phyloP scores from a whole-genome alignment of 2,797 vertebrate species.

The Eutrigla gurnardus region DNA sequence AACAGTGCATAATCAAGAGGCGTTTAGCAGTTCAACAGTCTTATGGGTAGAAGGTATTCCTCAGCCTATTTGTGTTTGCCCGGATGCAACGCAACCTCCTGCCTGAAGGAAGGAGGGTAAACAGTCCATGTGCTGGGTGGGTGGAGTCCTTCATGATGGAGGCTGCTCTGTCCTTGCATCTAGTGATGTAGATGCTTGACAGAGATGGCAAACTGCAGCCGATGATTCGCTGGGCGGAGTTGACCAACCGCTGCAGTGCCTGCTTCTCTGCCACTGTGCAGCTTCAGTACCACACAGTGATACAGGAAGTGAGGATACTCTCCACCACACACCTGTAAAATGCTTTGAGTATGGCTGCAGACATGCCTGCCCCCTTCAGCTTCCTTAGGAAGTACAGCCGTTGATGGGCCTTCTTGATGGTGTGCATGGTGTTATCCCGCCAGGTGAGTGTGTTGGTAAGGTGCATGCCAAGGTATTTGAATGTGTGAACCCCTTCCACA shows the following conservation, averaged over 20 bases:
- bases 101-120: neutral
- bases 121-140: neutral
- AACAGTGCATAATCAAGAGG: too few species aligned
- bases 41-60: too few species aligned
- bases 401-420: too few species aligned
- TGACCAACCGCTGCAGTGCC: neutral
- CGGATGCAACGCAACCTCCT: neutral
- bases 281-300: neutral
- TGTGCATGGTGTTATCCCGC: too few species aligned
- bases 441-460: too few species aligned
- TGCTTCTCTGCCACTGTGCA: neutral
- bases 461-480: too few species aligned
- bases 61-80: too few species aligned
- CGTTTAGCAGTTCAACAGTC: too few species aligned
- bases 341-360: too few species aligned
- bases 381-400: too few species aligned
- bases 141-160: neutral
- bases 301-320: neutral
- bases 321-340: neutral
- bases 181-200: neutral
- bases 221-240: neutral
- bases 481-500: too few species aligned
- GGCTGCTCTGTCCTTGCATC: neutral
- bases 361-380: too few species aligned
- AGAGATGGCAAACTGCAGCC: neutral